Evolutionary conservation across 2,888 invertebrate species (phyloP), one percentile per base, ranked within the genome.

Genomic region (Yponomeuta sedellus): DNA sequence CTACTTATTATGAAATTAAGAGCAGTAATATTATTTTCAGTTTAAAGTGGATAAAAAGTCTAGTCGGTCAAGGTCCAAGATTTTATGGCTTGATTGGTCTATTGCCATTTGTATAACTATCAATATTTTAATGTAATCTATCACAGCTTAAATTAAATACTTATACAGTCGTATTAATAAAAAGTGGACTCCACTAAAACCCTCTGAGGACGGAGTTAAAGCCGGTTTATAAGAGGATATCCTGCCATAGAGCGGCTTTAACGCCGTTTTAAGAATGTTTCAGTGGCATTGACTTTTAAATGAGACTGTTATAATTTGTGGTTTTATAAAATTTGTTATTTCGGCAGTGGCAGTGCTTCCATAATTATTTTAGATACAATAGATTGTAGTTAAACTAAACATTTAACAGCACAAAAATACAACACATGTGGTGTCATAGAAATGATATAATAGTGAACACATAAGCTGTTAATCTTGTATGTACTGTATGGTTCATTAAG

Each of bases 1-100:
- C 34, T n/a, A 62, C 8, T 39, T 62, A 62, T 39, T 62, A 34
- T 62, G 28, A 62, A 62, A 62, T 34, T 62, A 39, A 39, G 28
- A 62, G 25, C 28, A 39, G 19, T 34, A 62, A 28, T 25, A 52
- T 34, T 19, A 57, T 10, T 57, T n/a, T n/a, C 57, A 57, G 62
- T 39, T n/a, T 19, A 62, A 28, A 62, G 62, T 62, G 22, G 25
- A n/a, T 62, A 62, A 34, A 25, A 12, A 28, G 34, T 62, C 62
- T 62, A 39, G 62, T 59, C 62, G 40, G 28, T 39, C 25, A 61
- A n/a, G 28, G 59, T 59, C 20, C 6, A 34, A 34, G 25, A 20
- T 16, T 52, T 52, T 34, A 34, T 8, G 34, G 44, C 12, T 12
- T 52, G 44, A 52, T 52, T 52, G 44, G 16, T 52, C 44, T 16